Evolutionary conservation across 2,888 invertebrate genomes (phyloP).

Genomic region (Scaptomyza caliginosa): DNA sequence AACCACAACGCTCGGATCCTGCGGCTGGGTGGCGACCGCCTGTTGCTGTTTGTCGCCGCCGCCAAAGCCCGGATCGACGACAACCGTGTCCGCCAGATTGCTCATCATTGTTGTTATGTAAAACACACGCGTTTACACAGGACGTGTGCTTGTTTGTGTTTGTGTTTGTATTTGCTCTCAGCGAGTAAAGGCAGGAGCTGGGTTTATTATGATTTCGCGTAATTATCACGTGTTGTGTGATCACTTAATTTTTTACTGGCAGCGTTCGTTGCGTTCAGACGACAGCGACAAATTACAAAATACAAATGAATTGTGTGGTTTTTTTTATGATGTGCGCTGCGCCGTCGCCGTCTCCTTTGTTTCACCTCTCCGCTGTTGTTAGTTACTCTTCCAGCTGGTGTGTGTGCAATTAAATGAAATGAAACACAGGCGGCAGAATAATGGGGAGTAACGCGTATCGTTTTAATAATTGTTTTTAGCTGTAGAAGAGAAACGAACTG

Average conservation of each 20-base stretch:
- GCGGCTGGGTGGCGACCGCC: slow-evolving; percentile 49
- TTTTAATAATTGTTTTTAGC: slow-evolving; percentile 45
- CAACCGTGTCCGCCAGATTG: slow-evolving; percentile 80
- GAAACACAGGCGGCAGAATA: slow-evolving; percentile 36
- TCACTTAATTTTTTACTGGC: slow-evolving; percentile 30
- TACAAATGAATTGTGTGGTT: slow-evolving; percentile 47
- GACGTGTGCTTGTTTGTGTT: slow-evolving; percentile 22
- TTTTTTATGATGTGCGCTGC: slow-evolving; percentile 50
- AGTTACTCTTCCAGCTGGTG: slow-evolving; percentile 34
- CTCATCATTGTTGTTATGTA: slow-evolving; percentile 76
- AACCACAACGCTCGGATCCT: slow-evolving; percentile 60
- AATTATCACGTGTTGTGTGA: slow-evolving; percentile 67
- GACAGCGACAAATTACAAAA: slow-evolving; percentile 44
- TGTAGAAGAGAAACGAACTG: slow-evolving; percentile 63
- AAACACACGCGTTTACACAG: slow-evolving; percentile 45
- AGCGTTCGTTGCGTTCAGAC: slow-evolving; percentile 40
- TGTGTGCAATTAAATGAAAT: slow-evolving; percentile 49
- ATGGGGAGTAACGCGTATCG: slow-evolving; percentile 41
- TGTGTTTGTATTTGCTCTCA: not conserved
- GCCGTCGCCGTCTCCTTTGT: slow-evolving; percentile 67
- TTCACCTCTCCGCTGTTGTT: slow-evolving; percentile 55
- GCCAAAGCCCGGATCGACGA: slow-evolving; percentile 82
- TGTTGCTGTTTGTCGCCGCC: slow-evolving; percentile 76
- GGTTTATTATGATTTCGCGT: slow-evolving; percentile 45
- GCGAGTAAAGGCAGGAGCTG: not conserved